Conservation (phyloP, 2,797 vertebrate species). For the Chaetophractus vellerosus region DNA sequence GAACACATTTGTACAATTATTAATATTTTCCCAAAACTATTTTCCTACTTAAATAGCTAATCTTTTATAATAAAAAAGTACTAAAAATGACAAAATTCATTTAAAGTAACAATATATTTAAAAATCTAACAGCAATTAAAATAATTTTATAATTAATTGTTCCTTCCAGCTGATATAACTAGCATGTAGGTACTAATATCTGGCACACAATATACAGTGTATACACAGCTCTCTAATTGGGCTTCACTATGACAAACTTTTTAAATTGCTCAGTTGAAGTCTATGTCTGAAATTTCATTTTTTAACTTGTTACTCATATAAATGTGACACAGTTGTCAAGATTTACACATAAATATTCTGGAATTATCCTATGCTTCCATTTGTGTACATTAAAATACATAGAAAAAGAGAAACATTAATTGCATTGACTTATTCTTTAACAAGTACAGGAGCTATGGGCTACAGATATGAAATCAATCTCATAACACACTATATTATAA, state of each 20-base stretch:
- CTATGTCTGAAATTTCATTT: background rate
- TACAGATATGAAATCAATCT: background rate
- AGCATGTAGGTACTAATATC: accelerated
- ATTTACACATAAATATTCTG: background rate
- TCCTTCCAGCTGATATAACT: background rate
- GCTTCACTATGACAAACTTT: background rate
- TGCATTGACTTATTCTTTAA: background rate
- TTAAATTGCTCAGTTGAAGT: background rate
- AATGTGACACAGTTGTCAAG: slow-evolving; percentile 16
- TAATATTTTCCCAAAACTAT: background rate
- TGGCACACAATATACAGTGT: background rate
- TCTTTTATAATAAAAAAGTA: background rate
- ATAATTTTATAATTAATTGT: background rate
- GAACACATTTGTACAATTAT: background rate
- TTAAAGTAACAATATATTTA: background rate
- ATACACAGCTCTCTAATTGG: background rate
- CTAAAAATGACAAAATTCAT: background rate
- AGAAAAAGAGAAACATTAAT: background rate
- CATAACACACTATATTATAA: background rate
- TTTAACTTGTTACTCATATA: too few species aligned
- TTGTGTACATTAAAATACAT: background rate
- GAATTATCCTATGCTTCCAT: background rate
- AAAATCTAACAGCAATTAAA: background rate
- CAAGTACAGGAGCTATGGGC: background rate
- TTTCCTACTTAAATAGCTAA: background rate